phyloP scores from a whole-genome alignment of 2,797 vertebrate genomes.

The Clamator glandarius region DNA sequence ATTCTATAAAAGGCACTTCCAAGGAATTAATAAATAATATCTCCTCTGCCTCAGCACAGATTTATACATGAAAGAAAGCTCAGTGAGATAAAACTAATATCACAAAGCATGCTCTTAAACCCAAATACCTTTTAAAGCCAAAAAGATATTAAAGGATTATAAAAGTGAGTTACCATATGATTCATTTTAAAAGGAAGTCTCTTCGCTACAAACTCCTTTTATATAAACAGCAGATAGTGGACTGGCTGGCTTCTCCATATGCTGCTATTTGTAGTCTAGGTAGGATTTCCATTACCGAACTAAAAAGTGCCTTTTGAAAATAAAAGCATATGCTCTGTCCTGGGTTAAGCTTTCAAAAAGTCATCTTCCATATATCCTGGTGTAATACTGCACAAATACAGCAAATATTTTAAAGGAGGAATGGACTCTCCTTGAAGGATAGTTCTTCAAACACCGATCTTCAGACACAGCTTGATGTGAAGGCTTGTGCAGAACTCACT shows the following conservation, averaged over 20 bases:
- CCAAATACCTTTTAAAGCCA: conserved; percentile 28
- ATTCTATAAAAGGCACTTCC: conserved; percentile 26
- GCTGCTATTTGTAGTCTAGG: conserved; percentile 21
- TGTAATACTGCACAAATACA: background rate
- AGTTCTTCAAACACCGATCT: conserved; percentile 21
- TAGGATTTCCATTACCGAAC: conserved; percentile 45
- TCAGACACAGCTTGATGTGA: background rate
- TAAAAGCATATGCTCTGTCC: background rate
- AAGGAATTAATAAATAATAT: conserved; percentile 43
- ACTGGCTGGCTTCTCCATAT: background rate
- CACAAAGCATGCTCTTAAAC: conserved; percentile 56
- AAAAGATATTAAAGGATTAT: conserved; percentile 39
- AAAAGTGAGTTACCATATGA: conserved; percentile 59
- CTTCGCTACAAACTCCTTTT: conserved; percentile 53
- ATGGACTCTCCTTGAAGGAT: background rate
- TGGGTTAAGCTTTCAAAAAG: conserved; percentile 40
- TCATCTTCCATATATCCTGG: background rate
- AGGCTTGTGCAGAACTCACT: conserved; percentile 41
- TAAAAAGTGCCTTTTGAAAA: conserved; percentile 37
- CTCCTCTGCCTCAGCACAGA: conserved; percentile 25
- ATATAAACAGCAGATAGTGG: conserved; percentile 71
- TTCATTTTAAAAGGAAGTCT: conserved; percentile 56
- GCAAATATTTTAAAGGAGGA: background rate
- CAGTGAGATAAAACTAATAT: conserved; percentile 36
- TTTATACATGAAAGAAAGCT: conserved; percentile 19